phyloP scores from a whole-genome alignment of 2,113 vertebrate genomes.

The Cacatua alba region DNA sequence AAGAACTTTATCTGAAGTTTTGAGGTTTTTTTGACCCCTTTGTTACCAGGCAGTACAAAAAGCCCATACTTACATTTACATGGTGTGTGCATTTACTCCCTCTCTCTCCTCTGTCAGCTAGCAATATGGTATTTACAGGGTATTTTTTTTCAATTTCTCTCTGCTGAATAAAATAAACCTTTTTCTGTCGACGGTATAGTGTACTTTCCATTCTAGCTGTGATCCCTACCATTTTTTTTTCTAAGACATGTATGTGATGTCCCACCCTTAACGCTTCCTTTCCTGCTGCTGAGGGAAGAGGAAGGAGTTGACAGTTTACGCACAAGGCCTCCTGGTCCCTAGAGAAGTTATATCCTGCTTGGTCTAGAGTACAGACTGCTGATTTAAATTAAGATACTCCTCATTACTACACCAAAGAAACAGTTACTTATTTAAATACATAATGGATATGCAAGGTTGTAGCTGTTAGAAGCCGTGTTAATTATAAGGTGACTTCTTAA shows the following conservation, averaged over 20 bases:
- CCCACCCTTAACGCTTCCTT: conserved; percentile 44
- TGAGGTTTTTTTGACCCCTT: background rate
- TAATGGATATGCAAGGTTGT: background rate
- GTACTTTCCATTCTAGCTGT: background rate
- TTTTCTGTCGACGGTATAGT: background rate
- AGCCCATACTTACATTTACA: background rate
- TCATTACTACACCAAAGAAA: background rate
- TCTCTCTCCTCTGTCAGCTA: background rate
- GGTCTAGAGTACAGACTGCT: background rate
- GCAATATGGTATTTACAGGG: background rate
- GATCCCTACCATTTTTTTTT: background rate
- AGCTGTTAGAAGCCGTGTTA: background rate
- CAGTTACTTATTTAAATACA: background rate
- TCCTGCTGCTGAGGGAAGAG: conserved; percentile 39
- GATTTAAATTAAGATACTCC: conserved; percentile 30
- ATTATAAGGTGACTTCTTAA: background rate
- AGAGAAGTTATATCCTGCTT: conserved; percentile 63
- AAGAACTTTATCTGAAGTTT: background rate
- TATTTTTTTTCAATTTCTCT: background rate
- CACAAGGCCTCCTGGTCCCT: conserved; percentile 24
- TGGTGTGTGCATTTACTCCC: background rate
- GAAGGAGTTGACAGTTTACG: conserved; percentile 57
- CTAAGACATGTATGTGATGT: background rate
- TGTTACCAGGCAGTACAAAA: background rate
- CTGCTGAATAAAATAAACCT: background rate